Evolutionary conservation across 2,888 invertebrate species (phyloP).

Genomic region (Drosophila rellima): DNA sequence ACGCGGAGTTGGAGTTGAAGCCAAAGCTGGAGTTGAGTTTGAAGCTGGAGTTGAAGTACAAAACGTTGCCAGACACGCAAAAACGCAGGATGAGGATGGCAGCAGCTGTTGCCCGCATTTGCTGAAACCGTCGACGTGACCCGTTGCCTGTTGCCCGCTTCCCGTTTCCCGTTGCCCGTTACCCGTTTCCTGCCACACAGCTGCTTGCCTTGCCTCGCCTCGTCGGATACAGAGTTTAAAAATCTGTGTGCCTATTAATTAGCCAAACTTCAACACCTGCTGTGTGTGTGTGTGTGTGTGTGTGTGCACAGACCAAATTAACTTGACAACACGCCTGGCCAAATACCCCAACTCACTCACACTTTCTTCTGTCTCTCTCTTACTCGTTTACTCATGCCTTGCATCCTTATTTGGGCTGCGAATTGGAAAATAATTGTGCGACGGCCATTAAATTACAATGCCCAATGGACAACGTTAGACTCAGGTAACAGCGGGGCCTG

Average conservation of each 20-base stretch:
- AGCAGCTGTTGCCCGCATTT: conserved; percentile 74
- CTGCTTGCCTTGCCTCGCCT: conserved; percentile 19
- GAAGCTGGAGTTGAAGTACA: conserved; percentile 47
- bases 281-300: conserved; percentile 53
- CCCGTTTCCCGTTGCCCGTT: conserved; percentile 13
- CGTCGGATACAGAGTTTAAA: conserved; percentile 54
- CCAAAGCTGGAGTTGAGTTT: conserved; percentile 11
- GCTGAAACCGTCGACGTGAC: conserved; percentile 61
- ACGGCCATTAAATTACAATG: conserved; percentile 76
- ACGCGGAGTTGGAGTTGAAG: conserved; percentile 43
- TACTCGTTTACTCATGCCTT: neutral
- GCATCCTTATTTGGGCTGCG: conserved; percentile 60
- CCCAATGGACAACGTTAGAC: conserved; percentile 54
- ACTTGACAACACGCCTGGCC: conserved; percentile 64
- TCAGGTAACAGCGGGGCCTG: neutral
- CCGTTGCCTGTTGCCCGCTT: conserved; percentile 26
- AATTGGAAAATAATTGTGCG: conserved; percentile 79
- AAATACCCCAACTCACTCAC: conserved; percentile 2
- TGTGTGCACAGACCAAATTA: conserved; percentile 59
- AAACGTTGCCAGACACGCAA: conserved; percentile 75
- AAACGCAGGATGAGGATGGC: conserved; percentile 9
- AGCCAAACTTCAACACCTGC: conserved; percentile 79
- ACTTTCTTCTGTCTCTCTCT: neutral
- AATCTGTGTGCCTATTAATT: conserved; percentile 77
- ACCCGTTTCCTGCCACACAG: conserved; percentile 24